Conservation (phyloP, 2,113 vertebrate genomes). For the Elephas maximus region DNA sequence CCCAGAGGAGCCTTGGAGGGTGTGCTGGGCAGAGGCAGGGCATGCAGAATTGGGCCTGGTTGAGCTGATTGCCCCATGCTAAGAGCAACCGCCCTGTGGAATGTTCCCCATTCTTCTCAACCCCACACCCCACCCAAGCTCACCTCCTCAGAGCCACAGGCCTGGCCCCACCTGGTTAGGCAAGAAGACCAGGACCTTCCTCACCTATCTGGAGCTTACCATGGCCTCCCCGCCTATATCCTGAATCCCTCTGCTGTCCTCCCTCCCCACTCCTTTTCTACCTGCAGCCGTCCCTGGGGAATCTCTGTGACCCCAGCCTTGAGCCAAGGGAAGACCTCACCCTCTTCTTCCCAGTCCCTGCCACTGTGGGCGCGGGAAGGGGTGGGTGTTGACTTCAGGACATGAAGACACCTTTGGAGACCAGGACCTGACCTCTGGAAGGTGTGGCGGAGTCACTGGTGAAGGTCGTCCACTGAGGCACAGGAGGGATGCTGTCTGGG, state of each 20-base stretch:
- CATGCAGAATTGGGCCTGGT: not conserved
- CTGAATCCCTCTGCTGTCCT: too few species aligned
- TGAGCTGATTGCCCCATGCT: not conserved
- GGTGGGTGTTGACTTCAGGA: not conserved
- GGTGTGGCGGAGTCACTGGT: not conserved
- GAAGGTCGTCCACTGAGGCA: not conserved
- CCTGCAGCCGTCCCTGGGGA: not conserved
- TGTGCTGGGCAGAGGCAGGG: not conserved
- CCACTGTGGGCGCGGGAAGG: not conserved
- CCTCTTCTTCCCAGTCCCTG: not conserved
- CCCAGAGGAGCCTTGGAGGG: not conserved
- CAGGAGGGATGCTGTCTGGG: not conserved
- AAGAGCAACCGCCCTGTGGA: not conserved
- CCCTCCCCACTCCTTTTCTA: not conserved
- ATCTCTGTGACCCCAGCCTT: not conserved
- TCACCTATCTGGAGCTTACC: too few species aligned
- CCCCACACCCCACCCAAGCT: not conserved
- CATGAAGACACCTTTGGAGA: not conserved
- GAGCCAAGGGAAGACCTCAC: not conserved
- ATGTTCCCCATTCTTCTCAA: not conserved
- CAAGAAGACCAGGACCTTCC: not conserved
- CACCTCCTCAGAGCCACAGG: not conserved
- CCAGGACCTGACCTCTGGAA: not conserved
- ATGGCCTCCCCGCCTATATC: too few species aligned
- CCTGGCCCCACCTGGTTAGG: not conserved